Conservation (phyloP, 2,797 vertebrate genomes). For the Aplochiton taeniatus region DNA sequence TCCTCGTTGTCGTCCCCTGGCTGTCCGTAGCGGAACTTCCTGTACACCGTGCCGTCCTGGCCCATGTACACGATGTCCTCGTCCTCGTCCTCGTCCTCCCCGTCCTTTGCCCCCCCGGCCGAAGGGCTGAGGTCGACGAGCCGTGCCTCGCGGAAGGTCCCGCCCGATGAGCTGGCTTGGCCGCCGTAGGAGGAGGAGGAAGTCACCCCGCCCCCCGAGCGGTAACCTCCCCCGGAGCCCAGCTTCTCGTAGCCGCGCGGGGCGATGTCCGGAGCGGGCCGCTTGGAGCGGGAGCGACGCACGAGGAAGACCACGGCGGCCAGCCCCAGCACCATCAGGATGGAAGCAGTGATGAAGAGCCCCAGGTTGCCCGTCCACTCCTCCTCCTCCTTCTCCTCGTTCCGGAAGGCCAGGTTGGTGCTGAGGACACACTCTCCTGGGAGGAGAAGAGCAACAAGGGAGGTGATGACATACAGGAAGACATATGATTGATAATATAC, state of each 20-base stretch:
- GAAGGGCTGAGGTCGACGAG: conserved; percentile 60
- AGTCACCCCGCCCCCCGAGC: conserved; percentile 52
- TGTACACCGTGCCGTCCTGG: conserved; percentile 91
- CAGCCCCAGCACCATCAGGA: conserved; percentile 79
- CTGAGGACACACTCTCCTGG: conserved; percentile 86
- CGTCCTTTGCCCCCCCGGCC: conserved; percentile 57
- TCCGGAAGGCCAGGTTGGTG: conserved; percentile 63
- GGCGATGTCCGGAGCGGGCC: conserved; percentile 49
- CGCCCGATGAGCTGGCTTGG: conserved; percentile 55
- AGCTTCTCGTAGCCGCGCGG: conserved; percentile 86
- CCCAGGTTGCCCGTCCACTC: conserved; percentile 67
- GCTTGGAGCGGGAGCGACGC: conserved; percentile 76
- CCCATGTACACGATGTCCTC: conserved; percentile 98
- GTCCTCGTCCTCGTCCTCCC: conserved; percentile 71
- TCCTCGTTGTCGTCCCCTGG: conserved; percentile 85
- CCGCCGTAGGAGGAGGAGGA: conserved; percentile 53
- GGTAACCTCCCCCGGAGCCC: conserved; percentile 59
- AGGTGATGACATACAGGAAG: conserved; percentile 3
- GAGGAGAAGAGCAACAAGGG: conserved; percentile 21
- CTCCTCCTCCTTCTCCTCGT: conserved; percentile 30
- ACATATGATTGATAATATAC: no score
- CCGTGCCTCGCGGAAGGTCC: conserved; percentile 76
- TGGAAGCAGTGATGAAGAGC: conserved; percentile 77
- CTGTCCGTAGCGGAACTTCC: conserved; percentile 91
- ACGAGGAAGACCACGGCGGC: conserved; percentile 74